A percentile compares a stretch with the other conserved stretches of the same genome.
Conservation (phyloP, 2,113 vertebrate species). For the Rhinolophus sinicus region DNA sequence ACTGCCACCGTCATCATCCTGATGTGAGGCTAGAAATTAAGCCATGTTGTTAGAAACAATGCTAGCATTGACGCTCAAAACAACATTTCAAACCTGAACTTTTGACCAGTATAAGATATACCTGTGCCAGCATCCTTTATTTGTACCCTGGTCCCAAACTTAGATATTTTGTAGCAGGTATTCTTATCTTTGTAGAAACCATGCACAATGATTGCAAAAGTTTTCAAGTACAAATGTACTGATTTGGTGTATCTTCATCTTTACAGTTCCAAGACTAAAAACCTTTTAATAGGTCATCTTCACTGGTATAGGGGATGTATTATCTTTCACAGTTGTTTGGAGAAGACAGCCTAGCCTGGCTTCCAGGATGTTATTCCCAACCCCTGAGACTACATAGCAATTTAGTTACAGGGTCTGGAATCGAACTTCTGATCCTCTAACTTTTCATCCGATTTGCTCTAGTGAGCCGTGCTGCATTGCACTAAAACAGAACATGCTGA, state of each 20-base stretch:
- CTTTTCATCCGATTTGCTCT: conserved; percentile 40
- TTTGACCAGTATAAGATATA: not conserved
- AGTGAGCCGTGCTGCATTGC: not conserved
- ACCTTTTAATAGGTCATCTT: not conserved
- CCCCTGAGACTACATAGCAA: not conserved
- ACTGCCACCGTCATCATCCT: not conserved
- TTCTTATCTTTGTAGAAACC: not conserved
- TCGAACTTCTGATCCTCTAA: conserved; percentile 12
- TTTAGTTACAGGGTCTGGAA: not conserved
- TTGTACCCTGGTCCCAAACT: not conserved
- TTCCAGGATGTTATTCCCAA: conserved; percentile 8
- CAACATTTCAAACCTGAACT: not conserved
- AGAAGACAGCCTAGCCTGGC: not conserved
- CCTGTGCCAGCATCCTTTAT: not conserved
- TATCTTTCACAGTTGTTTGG: not conserved
- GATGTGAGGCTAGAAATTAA: not conserved
- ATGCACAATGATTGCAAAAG: not conserved
- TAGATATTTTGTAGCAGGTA: not conserved
- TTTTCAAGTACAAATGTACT: not conserved
- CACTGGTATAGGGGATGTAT: not conserved
- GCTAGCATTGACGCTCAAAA: not conserved
- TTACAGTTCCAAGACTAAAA: not conserved
- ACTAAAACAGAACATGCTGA: conserved; percentile 17
- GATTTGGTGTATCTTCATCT: conserved; percentile 3
- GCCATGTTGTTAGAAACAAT: not conserved